Evolutionary conservation across 2,113 vertebrate species (phyloP).

Genomic region (Empidonax traillii): DNA sequence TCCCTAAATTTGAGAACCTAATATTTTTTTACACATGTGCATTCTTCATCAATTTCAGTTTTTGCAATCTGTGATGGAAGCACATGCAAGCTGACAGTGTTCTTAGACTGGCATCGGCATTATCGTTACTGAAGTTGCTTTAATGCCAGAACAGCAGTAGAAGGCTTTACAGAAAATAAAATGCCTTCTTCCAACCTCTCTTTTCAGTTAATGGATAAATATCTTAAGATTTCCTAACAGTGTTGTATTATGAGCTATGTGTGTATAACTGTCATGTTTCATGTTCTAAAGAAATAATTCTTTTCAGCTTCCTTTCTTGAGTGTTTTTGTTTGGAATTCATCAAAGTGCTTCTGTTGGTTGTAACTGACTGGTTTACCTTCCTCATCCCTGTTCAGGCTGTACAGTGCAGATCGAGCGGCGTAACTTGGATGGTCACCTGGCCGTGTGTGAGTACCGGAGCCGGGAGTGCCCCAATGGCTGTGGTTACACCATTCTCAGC

Average conservation of each 20-base stretch:
- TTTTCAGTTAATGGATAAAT: background rate
- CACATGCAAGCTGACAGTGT: background rate
- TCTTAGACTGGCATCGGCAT: background rate
- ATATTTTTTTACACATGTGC: background rate
- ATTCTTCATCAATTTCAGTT: background rate
- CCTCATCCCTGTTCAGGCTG: constrained; percentile 69
- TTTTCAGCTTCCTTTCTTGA: background rate
- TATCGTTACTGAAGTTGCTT: background rate
- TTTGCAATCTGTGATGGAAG: background rate
- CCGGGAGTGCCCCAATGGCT: constrained; percentile 82
- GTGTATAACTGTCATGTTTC: background rate
- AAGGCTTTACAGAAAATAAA: background rate
- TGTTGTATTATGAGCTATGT: fast-evolving
- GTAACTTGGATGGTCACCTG: constrained; percentile 79
- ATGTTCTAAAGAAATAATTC: background rate
- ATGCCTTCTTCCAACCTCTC: background rate
- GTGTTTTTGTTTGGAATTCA: background rate
- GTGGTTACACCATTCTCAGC: constrained; percentile 78
- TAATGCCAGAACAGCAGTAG: background rate
- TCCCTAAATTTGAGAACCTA: background rate
- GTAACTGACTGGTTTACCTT: background rate
- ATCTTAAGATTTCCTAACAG: background rate
- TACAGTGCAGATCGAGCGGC: constrained; percentile 77
- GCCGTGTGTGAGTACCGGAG: constrained; percentile 81
- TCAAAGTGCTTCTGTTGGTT: background rate